A percentile compares a stretch with the other conserved stretches of the same genome.
These are phyloP conservation scores for Shargacucullia verbasci DNA, from an alignment of 2,888 invertebrate species.

Conservation along the genomic window DNA sequence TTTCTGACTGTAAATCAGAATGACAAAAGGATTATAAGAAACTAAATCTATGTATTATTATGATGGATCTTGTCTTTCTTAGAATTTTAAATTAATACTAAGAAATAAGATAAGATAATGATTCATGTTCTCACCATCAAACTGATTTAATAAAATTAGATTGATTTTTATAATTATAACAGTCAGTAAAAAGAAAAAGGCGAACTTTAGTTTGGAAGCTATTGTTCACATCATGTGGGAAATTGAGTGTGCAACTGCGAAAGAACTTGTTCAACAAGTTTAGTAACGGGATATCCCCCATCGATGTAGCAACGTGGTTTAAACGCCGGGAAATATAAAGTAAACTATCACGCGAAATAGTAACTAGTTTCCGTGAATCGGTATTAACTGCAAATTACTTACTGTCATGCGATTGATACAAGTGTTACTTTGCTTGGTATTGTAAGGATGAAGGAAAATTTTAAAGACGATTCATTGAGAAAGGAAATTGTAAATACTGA, in stretches of 20 bases:
- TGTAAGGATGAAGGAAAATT: slow-evolving; percentile 9
- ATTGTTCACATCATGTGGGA: too few relatives aligned
- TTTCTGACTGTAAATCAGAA: too few relatives aligned
- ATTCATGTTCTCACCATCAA: too few relatives aligned
- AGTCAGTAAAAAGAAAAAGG: too few relatives aligned
- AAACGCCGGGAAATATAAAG: slow-evolving; percentile 14
- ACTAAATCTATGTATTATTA: too few relatives aligned
- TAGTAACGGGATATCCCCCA: slow-evolving; percentile 23
- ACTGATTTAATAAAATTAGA: too few relatives aligned
- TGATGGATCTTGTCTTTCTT: too few relatives aligned
- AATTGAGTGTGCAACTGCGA: not conserved
- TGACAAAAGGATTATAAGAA: too few relatives aligned
- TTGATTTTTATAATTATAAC: too few relatives aligned
- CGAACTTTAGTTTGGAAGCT: too few relatives aligned
- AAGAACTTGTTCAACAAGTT: not conserved
- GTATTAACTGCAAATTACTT: slow-evolving; percentile 16
- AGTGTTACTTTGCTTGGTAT: not conserved
- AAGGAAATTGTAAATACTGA: not conserved
- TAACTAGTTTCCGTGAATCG: not conserved
- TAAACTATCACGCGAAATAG: not conserved
- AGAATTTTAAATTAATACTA: too few relatives aligned
- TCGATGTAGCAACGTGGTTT: not conserved
- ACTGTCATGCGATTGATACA: slow-evolving; percentile 17
- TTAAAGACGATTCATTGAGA: not conserved
- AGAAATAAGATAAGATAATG: too few relatives aligned